Percentiles rank a stretch among this genome's conserved stretches.
Evolutionary conservation across 1,140 invertebrate genomes (phyloP).

Genomic region (Musca vetustissima): DNA sequence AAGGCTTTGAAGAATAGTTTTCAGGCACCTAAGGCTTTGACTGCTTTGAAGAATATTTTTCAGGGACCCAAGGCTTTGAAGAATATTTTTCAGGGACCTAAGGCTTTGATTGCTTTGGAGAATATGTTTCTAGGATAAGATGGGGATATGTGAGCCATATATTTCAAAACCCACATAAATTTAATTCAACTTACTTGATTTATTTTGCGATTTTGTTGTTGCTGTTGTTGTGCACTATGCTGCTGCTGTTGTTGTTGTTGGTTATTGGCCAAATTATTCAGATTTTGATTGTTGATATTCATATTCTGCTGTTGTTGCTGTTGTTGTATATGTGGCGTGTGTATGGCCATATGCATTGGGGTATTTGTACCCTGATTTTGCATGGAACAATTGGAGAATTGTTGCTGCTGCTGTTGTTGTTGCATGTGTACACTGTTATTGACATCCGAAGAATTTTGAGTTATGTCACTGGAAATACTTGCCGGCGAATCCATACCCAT

Average conservation of each 20-base stretch:
- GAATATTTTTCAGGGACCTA: too few species aligned
- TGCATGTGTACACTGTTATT: conserved; percentile 60
- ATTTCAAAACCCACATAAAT: too few species aligned
- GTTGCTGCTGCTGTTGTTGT: conserved; percentile 58
- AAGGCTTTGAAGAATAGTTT: too few species aligned
- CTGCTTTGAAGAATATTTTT: too few species aligned
- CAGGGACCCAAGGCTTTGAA: too few species aligned
- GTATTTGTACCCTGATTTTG: conserved; percentile 61
- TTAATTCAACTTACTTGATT: conserved; percentile 42
- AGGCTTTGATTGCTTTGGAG: too few species aligned
- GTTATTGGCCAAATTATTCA: conserved; percentile 25
- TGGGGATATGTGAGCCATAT: too few species aligned
- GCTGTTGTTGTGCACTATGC: conserved; percentile 38
- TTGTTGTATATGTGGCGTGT: conserved; percentile 48
- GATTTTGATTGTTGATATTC: conserved; percentile 38
- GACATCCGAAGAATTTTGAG: conserved; percentile 72
- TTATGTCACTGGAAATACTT: conserved; percentile 82
- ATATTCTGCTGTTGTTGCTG: conserved; percentile 37
- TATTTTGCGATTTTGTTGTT: conserved; percentile 42
- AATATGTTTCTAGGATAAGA: too few species aligned
- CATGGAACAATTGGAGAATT: conserved; percentile 66
- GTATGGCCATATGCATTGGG: conserved; percentile 60
- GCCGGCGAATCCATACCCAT: conserved; percentile 83
- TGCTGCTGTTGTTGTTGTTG: conserved; percentile 32
- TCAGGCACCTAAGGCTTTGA: too few species aligned